Conservation (phyloP, 2,888 invertebrate genomes). For the Cantharis nigra region DNA sequence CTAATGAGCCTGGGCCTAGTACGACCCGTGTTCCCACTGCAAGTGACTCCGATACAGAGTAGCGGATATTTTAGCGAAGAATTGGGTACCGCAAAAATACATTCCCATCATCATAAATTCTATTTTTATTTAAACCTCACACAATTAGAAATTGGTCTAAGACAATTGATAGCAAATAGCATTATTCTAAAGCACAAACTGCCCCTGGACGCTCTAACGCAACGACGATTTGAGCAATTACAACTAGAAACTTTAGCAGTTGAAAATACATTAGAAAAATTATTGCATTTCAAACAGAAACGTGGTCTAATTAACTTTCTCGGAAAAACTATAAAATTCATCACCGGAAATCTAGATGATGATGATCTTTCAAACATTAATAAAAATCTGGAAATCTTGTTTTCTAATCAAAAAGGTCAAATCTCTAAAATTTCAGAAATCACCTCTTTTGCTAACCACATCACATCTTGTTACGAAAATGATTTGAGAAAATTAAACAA, state of each 20-base stretch:
- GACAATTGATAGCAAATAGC: neutral
- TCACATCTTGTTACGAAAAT: too few relatives aligned
- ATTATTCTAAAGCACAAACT: neutral
- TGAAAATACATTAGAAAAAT: neutral
- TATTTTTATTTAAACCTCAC: too few relatives aligned
- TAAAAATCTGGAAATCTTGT: neutral
- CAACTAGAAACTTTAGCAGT: neutral
- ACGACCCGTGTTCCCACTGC: neutral
- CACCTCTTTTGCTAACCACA: neutral
- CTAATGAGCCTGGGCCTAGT: neutral
- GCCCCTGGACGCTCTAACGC: neutral
- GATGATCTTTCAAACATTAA: neutral
- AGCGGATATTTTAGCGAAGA: neutral
- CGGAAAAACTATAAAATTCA: neutral
- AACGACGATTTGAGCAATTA: neutral
- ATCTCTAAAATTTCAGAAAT: neutral
- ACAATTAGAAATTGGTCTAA: neutral
- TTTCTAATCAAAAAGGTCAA: neutral
- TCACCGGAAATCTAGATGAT: neutral
- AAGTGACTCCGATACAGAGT: neutral
- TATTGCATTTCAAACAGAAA: neutral
- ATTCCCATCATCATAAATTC: neutral
- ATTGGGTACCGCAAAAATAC: neutral
- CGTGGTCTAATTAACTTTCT: neutral
- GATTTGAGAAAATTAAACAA: too few relatives aligned